These are phyloP conservation scores for Limnephilus auricula DNA, from an alignment of 2,888 invertebrate genomes.

Conservation along the genomic window DNA sequence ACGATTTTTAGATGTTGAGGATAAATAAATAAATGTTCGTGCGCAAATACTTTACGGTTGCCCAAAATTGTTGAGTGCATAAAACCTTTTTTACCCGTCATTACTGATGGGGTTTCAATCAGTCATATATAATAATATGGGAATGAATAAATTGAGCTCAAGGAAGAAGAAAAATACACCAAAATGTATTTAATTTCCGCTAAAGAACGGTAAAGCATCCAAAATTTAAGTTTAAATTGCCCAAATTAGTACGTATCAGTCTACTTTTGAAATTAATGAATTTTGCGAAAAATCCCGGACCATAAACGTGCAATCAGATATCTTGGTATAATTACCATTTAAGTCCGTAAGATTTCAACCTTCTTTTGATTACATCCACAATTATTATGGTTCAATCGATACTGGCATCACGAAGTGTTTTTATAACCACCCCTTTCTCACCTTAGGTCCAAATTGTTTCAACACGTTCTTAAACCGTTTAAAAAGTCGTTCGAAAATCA, in stretches of 20 bases:
- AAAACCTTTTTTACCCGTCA: not conserved
- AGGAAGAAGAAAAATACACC: not conserved
- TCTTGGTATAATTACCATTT: not conserved
- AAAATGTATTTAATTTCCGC: not conserved
- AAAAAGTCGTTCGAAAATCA: not conserved
- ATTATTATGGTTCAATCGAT: constrained; percentile 36
- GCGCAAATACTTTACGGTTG: too few species aligned
- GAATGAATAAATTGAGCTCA: not conserved
- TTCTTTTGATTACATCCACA: not conserved
- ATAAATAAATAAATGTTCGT: too few species aligned
- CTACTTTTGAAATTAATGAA: not conserved
- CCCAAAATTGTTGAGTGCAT: too few species aligned
- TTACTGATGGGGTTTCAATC: not conserved
- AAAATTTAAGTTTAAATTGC: not conserved
- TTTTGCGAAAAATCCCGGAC: not conserved
- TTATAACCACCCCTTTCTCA: not conserved
- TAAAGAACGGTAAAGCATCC: not conserved
- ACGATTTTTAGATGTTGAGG: too few species aligned
- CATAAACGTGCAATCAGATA: not conserved
- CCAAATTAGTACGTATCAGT: not conserved
- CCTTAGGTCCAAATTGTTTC: not conserved
- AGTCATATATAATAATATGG: not conserved
- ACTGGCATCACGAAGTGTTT: constrained; percentile 16
- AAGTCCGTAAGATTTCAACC: not conserved
- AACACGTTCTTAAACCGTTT: not conserved